Percentiles rank a stretch among this genome's conserved stretches.
Conservation (phyloP, 2,888 invertebrate species). For the Cheilosia impressa region DNA sequence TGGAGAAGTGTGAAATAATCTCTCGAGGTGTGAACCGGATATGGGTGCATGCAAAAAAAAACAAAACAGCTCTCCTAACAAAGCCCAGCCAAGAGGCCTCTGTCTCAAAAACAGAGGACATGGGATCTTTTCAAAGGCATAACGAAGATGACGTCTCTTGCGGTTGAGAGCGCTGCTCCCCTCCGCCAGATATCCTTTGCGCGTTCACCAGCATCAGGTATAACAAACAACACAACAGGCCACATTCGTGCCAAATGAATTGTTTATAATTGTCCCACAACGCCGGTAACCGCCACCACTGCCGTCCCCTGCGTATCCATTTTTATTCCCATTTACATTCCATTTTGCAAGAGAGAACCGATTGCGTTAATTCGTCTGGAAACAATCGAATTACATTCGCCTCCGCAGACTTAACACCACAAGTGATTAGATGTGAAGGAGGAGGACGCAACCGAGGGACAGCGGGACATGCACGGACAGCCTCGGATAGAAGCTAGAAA, state of each 20-base stretch:
- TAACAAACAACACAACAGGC: slow-evolving; percentile 46
- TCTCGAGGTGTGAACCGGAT: slow-evolving; percentile 72
- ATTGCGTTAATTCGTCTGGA: slow-evolving; percentile 72
- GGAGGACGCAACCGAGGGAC: slow-evolving; percentile 14
- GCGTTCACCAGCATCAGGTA: slow-evolving; percentile 35
- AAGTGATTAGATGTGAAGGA: slow-evolving; percentile 71
- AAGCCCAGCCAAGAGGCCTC: slow-evolving; percentile 43
- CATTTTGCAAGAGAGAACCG: slow-evolving; percentile 73
- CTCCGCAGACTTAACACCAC: slow-evolving; percentile 67
- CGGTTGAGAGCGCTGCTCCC: slow-evolving; percentile 62
- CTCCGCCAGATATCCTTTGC: slow-evolving; percentile 49
- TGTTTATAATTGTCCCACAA: slow-evolving; percentile 74
- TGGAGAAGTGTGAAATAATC: slow-evolving; percentile 63
- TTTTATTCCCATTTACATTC: slow-evolving; percentile 68
- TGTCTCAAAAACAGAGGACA: slow-evolving; percentile 10
- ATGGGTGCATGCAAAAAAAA: slow-evolving; percentile 66
- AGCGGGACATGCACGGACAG: neutral
- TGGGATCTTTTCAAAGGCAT: slow-evolving; percentile 54
- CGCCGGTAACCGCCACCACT: slow-evolving; percentile 29
- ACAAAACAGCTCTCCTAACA: slow-evolving; percentile 32
- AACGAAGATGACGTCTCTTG: slow-evolving; percentile 71
- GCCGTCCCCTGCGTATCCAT: slow-evolving; percentile 33
- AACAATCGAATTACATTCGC: slow-evolving; percentile 74
- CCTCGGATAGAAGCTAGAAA: neutral
- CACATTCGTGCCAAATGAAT: slow-evolving; percentile 74